Evolutionary conservation across 1,140 invertebrate genomes (phyloP).

Genomic region (Liolophura sinensis): DNA sequence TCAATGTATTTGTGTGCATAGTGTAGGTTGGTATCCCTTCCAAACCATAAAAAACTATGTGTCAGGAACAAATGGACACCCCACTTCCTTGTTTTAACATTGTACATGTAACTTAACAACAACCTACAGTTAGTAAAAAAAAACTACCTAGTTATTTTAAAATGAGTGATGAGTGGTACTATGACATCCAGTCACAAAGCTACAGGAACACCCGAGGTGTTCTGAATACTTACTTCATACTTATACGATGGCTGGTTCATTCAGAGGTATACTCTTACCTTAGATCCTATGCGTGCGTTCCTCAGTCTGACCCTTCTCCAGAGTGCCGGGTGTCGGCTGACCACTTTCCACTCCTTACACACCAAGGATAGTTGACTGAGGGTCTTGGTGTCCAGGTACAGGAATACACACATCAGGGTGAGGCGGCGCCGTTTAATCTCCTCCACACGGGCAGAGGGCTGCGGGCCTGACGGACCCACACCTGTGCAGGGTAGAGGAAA

Average conservation of each 20-base stretch:
- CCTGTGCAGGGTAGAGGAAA: no score
- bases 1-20: no score
- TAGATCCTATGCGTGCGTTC: conserved; percentile 32
- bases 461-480: no score
- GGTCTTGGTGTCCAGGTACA: conserved; percentile 35
- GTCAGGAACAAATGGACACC: no score
- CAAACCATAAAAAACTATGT: no score
- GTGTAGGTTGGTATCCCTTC: no score
- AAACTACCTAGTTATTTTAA: no score
- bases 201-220: no score
- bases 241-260: neutral
- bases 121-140: no score
- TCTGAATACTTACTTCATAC: neutral
- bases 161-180: no score
- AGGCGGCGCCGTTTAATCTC: conserved; percentile 21
- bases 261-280: conserved; percentile 22
- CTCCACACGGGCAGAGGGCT: conserved; percentile 5
- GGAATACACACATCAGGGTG: conserved; percentile 35
- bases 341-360: conserved; percentile 40
- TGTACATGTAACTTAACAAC: no score
- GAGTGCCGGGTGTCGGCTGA: conserved; percentile 39
- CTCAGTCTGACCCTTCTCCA: conserved; percentile 39
- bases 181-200: conserved; percentile 2
- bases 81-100: no score
- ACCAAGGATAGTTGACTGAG: conserved; percentile 28